Conservation (phyloP, 2,797 vertebrate species). For the Hipposideros larvatus region DNA sequence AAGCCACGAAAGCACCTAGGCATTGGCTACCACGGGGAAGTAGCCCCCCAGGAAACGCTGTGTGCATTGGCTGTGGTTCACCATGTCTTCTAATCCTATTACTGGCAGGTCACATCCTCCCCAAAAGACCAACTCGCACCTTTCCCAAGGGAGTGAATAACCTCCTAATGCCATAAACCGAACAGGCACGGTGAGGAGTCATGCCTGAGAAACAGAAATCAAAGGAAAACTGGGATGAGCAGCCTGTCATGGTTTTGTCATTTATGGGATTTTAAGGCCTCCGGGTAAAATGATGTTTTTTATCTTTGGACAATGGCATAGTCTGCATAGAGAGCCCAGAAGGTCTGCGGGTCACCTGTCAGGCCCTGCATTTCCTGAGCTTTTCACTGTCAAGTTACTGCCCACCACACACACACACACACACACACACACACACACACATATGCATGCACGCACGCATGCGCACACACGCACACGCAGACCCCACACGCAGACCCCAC, state of each 20-base stretch:
- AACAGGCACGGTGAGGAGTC: background rate
- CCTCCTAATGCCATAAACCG: background rate
- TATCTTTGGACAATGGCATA: background rate
- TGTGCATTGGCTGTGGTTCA: background rate
- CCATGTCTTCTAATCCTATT: background rate
- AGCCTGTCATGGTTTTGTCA: background rate
- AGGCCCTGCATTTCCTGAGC: background rate
- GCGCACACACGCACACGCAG: background rate
- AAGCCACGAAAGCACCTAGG: background rate
- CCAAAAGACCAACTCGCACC: background rate
- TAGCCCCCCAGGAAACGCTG: background rate
- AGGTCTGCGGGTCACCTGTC: background rate
- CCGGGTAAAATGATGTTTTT: background rate
- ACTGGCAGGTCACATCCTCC: background rate
- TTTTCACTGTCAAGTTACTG: background rate
- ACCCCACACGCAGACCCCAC: background rate
- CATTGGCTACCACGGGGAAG: too few relatives aligned
- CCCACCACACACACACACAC: background rate
- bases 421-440: background rate
- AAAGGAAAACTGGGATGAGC: background rate
- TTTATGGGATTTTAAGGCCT: conserved; percentile 9
- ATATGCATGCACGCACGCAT: background rate
- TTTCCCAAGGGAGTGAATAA: background rate
- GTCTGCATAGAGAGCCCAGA: background rate
- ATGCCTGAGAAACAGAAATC: conserved; percentile 18